phyloP scores from a whole-genome alignment of 2,113 vertebrate species.

The Sus scrofa region DNA sequence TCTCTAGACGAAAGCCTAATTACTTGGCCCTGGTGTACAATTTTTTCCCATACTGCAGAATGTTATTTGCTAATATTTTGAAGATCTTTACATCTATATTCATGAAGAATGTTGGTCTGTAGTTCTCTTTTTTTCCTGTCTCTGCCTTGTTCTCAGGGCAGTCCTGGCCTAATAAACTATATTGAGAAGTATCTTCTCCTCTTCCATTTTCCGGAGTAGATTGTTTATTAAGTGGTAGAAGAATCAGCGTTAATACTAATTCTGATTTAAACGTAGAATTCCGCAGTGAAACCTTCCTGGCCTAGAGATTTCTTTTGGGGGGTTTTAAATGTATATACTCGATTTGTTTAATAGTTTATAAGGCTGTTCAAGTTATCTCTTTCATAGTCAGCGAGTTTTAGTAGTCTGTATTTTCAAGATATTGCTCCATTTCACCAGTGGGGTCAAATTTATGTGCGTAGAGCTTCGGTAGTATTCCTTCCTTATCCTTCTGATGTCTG shows the following conservation, averaged over 20 bases:
- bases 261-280: not conserved
- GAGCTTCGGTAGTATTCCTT: not conserved
- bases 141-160: not conserved
- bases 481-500: not conserved
- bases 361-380: not conserved
- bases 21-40: not conserved
- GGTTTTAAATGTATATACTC: not conserved
- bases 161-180: not conserved
- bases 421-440: not conserved
- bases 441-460: not conserved
- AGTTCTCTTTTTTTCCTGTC: not conserved
- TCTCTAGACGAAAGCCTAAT: not conserved
- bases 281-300: not conserved
- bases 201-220: slow-evolving; percentile 8
- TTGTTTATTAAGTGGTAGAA: not conserved
- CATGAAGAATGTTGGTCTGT: not conserved
- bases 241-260: not conserved
- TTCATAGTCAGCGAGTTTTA: not conserved
- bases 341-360: not conserved
- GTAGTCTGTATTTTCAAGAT: not conserved
- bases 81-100: not conserved
- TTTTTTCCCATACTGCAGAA: not conserved
- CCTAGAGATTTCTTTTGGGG: not conserved
- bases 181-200: not conserved
- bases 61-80: not conserved